phyloP scores from a whole-genome alignment of 2,888 invertebrate species.

The Mythimna loreyi region DNA sequence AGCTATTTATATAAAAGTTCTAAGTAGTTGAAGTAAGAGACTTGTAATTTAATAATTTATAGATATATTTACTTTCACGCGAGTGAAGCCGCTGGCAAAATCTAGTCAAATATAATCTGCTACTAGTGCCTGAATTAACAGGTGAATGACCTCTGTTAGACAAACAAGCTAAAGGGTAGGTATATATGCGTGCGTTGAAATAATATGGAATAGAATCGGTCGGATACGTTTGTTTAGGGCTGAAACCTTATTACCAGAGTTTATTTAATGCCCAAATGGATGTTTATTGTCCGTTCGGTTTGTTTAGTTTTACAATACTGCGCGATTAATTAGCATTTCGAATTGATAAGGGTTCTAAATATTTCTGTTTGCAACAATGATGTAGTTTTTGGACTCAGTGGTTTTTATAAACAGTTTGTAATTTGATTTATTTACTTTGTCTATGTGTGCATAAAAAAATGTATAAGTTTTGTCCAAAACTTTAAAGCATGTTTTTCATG shows the following conservation, averaged over 20 bases:
- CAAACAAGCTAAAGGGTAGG: slow-evolving; percentile 1
- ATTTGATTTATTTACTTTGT: too few relatives aligned
- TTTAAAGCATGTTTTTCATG: too few relatives aligned
- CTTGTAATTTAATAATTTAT: too few relatives aligned
- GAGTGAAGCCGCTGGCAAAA: too few relatives aligned
- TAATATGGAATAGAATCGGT: slow-evolving; percentile 38
- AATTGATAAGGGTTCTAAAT: background rate
- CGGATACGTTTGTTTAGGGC: slow-evolving; percentile 43
- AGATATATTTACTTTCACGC: too few relatives aligned
- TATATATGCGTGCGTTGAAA: slow-evolving; percentile 42
- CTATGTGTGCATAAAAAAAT: too few relatives aligned
- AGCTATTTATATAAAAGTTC: too few relatives aligned
- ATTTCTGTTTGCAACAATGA: background rate
- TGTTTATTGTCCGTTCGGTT: slow-evolving; percentile 13
- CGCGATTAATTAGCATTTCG: slow-evolving; percentile 26
- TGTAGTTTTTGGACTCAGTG: background rate
- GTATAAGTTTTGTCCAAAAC: too few relatives aligned
- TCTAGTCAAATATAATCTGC: slow-evolving; percentile 19
- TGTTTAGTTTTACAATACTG: slow-evolving; percentile 34
- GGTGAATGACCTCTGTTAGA: slow-evolving; percentile 33
- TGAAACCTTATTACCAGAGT: slow-evolving; percentile 25
- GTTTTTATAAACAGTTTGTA: too few relatives aligned
- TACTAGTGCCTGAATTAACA: slow-evolving; percentile 20
- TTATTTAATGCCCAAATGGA: slow-evolving; percentile 29
- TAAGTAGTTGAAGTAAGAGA: too few relatives aligned